Evolutionary conservation across 2,888 invertebrate species (phyloP), one percentile per base, ranked within the genome.

Genomic region (Lycocerus yunnanus): DNA sequence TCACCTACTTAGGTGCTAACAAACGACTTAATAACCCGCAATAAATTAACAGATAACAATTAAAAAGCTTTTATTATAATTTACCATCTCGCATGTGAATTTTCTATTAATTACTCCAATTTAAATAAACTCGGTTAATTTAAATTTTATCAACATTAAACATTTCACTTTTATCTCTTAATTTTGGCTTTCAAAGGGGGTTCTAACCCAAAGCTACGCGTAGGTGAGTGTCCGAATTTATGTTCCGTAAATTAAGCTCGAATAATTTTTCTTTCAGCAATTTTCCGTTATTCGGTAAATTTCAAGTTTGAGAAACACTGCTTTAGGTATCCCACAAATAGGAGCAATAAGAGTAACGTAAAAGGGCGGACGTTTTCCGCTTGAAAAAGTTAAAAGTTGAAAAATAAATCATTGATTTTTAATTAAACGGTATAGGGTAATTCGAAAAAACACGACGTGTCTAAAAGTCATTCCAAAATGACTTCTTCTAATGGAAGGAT

Each of bases 11-110:
- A 43, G 43, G 43, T 43, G 43, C 43, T 43, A 43, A 43, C 43
- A n/a, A 43, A 43, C 43, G 43, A n/a, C 43, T 43, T 43, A n/a
- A 43, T 43, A 43, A 4, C n/a, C 43, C 43, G 6, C 43, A 43
- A 43, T 43, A 43, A 43, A 43, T 43, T 43, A 43, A 13, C n/a
- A 43, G 43, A 43, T 43, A 43, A 43, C 43, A 43, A 43, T 43
- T 43, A 43, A 43, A 43, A 43, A n/a, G 43, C n/a, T n/a, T 43
- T 43, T 43, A 43, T 63, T 63, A 63, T 20, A 63, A 18, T 63
- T 63, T 63, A 63, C 15, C 18, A 63, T 63, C 61, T 63, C 16
- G 61, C 61, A 63, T 63, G 61, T n/a, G n/a, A 18, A 63, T 63
- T 20, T 63, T 15, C 61, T 18, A 63, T 63, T 63, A 63, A 63